A percentile compares a stretch with the other conserved stretches of the same genome.
Conservation (phyloP, 2,888 invertebrate genomes). For the Oligia strigilis region DNA sequence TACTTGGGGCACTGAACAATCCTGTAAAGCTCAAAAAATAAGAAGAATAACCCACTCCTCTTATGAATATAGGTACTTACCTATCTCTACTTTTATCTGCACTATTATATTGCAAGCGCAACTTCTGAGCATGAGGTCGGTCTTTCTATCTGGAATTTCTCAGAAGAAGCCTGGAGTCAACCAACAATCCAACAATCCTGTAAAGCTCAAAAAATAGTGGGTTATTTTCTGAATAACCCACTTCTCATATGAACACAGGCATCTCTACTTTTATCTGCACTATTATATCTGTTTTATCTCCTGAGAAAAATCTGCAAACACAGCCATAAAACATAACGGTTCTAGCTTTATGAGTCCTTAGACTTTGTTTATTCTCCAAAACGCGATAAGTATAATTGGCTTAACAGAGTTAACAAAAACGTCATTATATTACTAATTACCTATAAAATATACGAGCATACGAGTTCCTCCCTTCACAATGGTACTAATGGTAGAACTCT, state of each 20-base stretch:
- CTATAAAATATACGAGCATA: too few species aligned
- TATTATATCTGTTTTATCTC: constrained; percentile 25
- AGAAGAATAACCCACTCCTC: neutral
- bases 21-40: neutral
- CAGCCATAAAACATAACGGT: constrained; percentile 44
- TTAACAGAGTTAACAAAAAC: neutral
- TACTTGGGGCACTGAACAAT: too few species aligned
- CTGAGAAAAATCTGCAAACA: constrained; percentile 45
- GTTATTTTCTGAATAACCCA: neutral
- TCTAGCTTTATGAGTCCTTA: constrained; percentile 25
- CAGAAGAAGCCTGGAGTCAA: neutral
- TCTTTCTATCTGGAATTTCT: neutral
- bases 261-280: constrained; percentile 12
- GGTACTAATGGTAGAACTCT: neutral
- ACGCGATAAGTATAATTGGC: neutral
- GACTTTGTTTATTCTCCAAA: constrained; percentile 9
- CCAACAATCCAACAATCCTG: neutral
- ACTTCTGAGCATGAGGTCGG: neutral
- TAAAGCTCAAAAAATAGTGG: neutral
- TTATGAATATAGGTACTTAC: too few species aligned
- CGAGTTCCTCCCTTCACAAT: neutral
- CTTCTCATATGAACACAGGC: neutral
- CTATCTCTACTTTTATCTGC: too few species aligned
- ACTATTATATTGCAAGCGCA: too few species aligned
- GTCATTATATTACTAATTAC: neutral